These are phyloP conservation scores for Lanistes nyassanus DNA, from an alignment of 1,140 invertebrate genomes.

Conservation along the genomic window DNA sequence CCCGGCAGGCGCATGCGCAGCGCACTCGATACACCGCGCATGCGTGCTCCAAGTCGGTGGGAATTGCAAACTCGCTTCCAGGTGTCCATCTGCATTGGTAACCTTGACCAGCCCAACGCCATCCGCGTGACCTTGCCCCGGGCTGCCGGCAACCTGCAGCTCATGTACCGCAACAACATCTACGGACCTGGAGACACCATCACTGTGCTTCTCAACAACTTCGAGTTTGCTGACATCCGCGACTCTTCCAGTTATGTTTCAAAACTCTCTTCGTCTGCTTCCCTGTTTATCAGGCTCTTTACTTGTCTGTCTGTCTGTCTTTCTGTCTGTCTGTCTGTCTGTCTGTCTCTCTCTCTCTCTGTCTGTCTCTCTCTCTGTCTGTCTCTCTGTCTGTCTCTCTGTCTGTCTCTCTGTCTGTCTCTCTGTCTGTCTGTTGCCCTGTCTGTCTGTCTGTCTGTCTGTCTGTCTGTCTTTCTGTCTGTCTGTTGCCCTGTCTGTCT, in stretches of 20 bases:
- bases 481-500: no score
- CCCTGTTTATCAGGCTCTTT: no score
- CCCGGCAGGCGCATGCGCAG: no score
- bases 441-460: background rate
- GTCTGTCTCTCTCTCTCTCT: background rate
- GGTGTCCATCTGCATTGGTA: slow-evolving; percentile 17
- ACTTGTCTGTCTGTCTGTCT: background rate
- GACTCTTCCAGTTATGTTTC: background rate
- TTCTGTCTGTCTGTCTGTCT: no score
- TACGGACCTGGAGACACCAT: slow-evolving; percentile 11
- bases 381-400: slow-evolving; percentile 9
- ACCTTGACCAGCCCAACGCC: background rate
- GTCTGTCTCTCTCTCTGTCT: background rate
- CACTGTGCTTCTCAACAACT: background rate
- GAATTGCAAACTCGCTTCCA: no score
- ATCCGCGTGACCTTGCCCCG: slow-evolving; percentile 8
- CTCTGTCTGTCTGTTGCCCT: background rate
- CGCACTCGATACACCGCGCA: no score
- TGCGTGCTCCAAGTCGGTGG: no score
- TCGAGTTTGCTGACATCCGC: slow-evolving; percentile 22
- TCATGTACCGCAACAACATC: background rate
- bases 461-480: background rate
- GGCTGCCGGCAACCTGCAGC: background rate
- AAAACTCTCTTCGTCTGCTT: no score
- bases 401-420: background rate